Evolutionary conservation across 2,113 vertebrate genomes (phyloP).

Genomic region (Larimichthys polyactis): DNA sequence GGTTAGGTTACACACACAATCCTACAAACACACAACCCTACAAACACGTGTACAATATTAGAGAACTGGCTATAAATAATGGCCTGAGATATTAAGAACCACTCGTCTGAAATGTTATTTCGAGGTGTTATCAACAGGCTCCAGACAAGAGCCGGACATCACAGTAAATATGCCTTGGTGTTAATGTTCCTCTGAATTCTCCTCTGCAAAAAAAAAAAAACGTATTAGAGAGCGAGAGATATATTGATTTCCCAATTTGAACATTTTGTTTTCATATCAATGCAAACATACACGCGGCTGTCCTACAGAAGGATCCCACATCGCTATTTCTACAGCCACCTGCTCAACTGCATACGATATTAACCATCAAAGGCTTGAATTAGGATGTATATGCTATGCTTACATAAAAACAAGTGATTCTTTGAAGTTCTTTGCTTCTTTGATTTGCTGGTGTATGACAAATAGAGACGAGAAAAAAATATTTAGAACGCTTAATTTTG

Average conservation of each 20-base stretch:
- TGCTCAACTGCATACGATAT: slow-evolving; percentile 4
- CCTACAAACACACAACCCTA: slow-evolving; percentile 2
- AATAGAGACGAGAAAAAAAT: background rate
- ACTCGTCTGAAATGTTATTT: slow-evolving; percentile 4
- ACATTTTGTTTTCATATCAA: slow-evolving; percentile 12
- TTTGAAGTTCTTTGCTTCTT: background rate
- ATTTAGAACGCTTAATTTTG: background rate
- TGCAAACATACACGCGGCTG: background rate
- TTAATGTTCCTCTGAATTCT: slow-evolving; percentile 20
- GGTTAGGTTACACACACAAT: slow-evolving; percentile 14
- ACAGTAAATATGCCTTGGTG: slow-evolving; percentile 6
- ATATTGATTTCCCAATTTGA: slow-evolving; percentile 29
- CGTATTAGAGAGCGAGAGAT: slow-evolving; percentile 2
- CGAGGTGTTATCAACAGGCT: background rate
- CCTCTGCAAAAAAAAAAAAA: slow-evolving; percentile 18
- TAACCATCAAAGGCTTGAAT: background rate
- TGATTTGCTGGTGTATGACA: background rate
- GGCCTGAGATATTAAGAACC: background rate
- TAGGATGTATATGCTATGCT: background rate
- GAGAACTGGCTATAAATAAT: slow-evolving; percentile 10
- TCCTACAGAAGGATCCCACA: background rate
- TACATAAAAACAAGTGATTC: slow-evolving; percentile 6
- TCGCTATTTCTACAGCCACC: background rate
- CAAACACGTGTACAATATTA: background rate
- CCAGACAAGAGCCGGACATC: background rate